phyloP scores from a whole-genome alignment of 2,888 invertebrate species.

The Chelonus formosanus region DNA sequence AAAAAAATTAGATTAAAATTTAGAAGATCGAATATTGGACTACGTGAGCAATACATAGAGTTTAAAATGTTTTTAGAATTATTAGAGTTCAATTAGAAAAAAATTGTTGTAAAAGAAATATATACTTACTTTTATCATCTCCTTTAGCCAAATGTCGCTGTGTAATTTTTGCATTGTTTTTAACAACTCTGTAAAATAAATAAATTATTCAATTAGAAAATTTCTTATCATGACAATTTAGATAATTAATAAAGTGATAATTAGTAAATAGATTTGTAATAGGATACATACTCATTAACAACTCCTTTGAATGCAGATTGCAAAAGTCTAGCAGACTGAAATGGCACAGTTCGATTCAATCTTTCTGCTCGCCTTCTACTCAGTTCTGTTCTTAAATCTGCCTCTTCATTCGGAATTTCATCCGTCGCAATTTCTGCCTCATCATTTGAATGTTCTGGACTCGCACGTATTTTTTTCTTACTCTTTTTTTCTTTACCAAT shows the following conservation, averaged over 20 bases:
- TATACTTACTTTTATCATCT: conserved; percentile 55
- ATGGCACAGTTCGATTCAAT: conserved; percentile 61
- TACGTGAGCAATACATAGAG: no score
- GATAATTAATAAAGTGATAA: not conserved
- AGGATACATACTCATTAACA: conserved; percentile 64
- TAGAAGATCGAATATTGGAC: no score
- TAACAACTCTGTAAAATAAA: conserved; percentile 51
- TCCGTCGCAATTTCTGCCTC: conserved; percentile 47
- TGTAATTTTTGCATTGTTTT: conserved; percentile 56
- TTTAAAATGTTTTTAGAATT: no score
- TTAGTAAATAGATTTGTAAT: not conserved
- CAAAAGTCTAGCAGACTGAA: conserved; percentile 66
- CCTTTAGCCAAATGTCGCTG: conserved; percentile 54
- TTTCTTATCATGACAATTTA: no score
- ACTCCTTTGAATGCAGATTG: conserved; percentile 68
- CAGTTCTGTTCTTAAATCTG: conserved; percentile 67
- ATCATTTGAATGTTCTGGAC: conserved; percentile 21
- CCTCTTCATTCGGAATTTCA: conserved; percentile 57
- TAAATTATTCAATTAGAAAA: not conserved
- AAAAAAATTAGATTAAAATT: no score
- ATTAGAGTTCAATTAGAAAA: no score
- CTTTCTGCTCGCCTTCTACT: conserved; percentile 68
- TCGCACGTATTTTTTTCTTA: conserved; percentile 51
- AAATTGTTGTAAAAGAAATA: not conserved
- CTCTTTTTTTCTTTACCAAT: conserved; percentile 58